Evolutionary conservation across 2,797 vertebrate species (phyloP).

Genomic region (Tokudaia tokunoshimensis): DNA sequence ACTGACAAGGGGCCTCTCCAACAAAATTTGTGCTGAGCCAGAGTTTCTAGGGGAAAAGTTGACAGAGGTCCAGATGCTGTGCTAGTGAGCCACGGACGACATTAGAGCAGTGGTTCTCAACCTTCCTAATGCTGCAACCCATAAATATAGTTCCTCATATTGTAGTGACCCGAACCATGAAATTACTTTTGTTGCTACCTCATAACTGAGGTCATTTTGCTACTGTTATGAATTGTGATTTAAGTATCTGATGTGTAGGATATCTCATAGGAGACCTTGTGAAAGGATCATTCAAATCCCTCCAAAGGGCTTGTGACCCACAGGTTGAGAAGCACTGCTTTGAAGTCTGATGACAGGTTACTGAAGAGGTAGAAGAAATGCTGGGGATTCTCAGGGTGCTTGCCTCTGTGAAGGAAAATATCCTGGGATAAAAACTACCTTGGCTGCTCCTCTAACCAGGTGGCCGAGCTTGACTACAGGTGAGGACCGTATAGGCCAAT

Average conservation of each 20-base stretch:
- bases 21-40: background rate
- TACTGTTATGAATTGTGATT: background rate
- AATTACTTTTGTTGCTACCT: background rate
- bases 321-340: background rate
- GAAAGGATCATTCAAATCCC: background rate
- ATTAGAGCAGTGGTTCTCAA: background rate
- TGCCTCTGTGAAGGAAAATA: background rate
- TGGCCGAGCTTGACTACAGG: background rate
- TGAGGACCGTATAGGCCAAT: background rate
- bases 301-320: background rate
- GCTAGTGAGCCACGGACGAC: background rate
- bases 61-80: background rate
- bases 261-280: background rate
- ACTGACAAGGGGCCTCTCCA: background rate
- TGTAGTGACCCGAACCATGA: background rate
- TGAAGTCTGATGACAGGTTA: background rate
- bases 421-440: background rate
- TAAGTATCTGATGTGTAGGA: background rate
- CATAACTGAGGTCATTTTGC: background rate
- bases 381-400: background rate
- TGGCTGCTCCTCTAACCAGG: background rate
- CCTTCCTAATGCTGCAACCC: background rate
- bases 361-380: background rate
- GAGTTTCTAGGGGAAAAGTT: background rate
- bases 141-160: background rate